These are phyloP conservation scores for Amiota communis DNA, from an alignment of 2,888 invertebrate genomes.

Conservation along the genomic window DNA sequence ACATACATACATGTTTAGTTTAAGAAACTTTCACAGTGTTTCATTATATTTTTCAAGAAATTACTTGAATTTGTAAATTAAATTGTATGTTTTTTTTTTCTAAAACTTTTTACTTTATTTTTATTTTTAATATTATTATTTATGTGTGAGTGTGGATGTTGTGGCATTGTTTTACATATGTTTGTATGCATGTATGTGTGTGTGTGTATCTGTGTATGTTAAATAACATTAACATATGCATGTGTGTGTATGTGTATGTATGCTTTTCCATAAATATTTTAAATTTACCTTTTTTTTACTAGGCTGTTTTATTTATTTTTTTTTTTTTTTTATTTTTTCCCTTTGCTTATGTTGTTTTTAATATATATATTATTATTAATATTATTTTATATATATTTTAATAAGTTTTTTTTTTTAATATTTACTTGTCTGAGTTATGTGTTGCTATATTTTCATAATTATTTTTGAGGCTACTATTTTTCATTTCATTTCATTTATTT, in stretches of 20 bases:
- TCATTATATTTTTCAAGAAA: too few species aligned
- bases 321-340: conserved; percentile 1
- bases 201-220: conserved; percentile 16
- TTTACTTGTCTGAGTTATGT: conserved; percentile 36
- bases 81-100: conserved; percentile 11
- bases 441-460: conserved; percentile 58
- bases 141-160: conserved; percentile 23
- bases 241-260: not conserved
- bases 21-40: too few species aligned
- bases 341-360: conserved; percentile 35
- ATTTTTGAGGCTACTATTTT: conserved; percentile 49
- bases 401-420: conserved; percentile 22
- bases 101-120: conserved; percentile 29
- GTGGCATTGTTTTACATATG: conserved; percentile 29
- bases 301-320: conserved; percentile 5
- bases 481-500: conserved; percentile 35
- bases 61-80: too few species aligned
- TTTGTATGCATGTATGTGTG: conserved; percentile 5
- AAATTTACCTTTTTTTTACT: conserved; percentile 25
- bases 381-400: conserved; percentile 36
- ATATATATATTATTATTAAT: conserved; percentile 30
- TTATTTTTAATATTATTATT: conserved; percentile 3
- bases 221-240: conserved; percentile 26
- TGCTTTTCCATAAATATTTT: conserved; percentile 10
- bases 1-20: too few species aligned